Base-by-base conservation (phyloP, 2,797 vertebrate species). In the Erpetoichthys calabaricus region DNA sequence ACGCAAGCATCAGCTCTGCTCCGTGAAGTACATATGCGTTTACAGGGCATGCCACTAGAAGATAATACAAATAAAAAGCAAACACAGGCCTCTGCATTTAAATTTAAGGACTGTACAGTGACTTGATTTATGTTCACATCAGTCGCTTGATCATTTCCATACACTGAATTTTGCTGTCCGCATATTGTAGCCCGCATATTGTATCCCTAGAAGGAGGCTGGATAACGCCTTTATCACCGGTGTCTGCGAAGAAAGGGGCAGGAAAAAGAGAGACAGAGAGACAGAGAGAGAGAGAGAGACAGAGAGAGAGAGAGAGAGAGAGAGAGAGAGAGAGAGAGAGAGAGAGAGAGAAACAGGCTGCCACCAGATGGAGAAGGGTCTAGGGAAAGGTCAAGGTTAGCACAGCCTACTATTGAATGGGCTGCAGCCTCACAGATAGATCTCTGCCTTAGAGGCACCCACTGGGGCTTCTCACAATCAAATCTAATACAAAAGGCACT, bases 311-410 rank as follows among this genome's bases (percentile, higher is more conserved):
- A 67, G 67, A 65, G 68, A 74, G 68, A 72, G 76, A 72, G 75
- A 83, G 83, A 63, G 65, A 62, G 62, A 73, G 57, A 74, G 67
- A 47, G 62, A 69, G 63, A 51, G 57, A 59, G 55, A 9, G 65
- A 59, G 53, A 73, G 63, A 80, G 71, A 63, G 67, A 65, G 68
- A 76, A 77, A 79, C 80, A 85, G 84, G 83, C 83, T 87, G 79
- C 77, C 80, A 89, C 82, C 88, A 91, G 90, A 91, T 91, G 90
- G 89, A 89, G 85, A 76, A 66, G 81, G 82, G 86, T 88, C 86
- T 80, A 82, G 75, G 78, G 72, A 87, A 85, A 88, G 89, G 90
- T 91, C 89, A 94, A 89, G 88, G 90, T 93, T 87, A 85, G 80
- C 80, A 68, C 80, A 80, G 84, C 80, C 81, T 81, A 79, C 84